phyloP scores from a whole-genome alignment of 2,888 invertebrate species.

The Lasioglossum marginatum region DNA sequence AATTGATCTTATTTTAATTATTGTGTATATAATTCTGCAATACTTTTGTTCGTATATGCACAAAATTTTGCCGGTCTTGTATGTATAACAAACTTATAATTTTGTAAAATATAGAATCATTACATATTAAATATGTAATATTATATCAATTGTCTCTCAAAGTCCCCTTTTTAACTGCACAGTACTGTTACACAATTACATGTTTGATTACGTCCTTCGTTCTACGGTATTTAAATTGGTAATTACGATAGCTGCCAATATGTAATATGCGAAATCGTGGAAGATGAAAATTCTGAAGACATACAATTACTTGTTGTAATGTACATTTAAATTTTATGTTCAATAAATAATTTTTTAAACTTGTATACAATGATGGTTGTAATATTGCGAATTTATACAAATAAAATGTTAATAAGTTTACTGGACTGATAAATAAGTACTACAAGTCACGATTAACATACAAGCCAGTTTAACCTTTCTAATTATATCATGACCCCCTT shows the following conservation, averaged over 20 bases:
- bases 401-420: not conserved
- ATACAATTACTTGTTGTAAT: not conserved
- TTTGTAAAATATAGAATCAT: not conserved
- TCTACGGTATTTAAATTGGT: not conserved
- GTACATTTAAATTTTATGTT: not conserved
- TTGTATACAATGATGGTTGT: not conserved
- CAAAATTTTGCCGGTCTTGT: not conserved
- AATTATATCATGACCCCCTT: not conserved
- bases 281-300: not conserved
- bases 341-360: not conserved
- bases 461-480: not conserved
- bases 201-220: not conserved
- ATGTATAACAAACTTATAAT: not conserved
- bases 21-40: not conserved
- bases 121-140: slow-evolving; percentile 10
- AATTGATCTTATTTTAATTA: not conserved
- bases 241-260: not conserved
- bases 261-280: not conserved
- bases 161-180: not conserved
- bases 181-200: not conserved
- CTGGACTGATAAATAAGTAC: not conserved
- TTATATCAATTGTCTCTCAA: not conserved
- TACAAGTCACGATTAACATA: not conserved
- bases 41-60: not conserved
- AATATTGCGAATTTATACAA: not conserved